Conservation (phyloP, 2,888 invertebrate genomes). For the Dichetophora obliterata region DNA sequence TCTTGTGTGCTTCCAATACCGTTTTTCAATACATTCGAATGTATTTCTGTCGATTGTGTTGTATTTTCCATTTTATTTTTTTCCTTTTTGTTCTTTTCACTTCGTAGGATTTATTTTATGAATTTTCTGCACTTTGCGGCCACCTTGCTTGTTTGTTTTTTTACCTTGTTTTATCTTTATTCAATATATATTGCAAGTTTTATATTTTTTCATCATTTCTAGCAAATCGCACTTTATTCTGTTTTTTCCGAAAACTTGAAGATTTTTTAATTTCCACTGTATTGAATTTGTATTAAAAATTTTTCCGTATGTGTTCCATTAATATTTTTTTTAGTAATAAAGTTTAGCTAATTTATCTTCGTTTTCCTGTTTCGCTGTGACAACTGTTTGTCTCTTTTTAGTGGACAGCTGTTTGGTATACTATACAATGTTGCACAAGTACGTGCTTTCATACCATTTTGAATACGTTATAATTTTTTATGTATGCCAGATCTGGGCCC, state of each 20-base stretch:
- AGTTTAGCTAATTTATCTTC: neutral
- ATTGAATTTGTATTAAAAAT: constrained; percentile 1
- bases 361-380: neutral
- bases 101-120: neutral
- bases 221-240: neutral
- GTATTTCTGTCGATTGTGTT: constrained; percentile 27
- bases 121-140: neutral
- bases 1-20: constrained; percentile 29
- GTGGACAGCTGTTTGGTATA: constrained; percentile 13
- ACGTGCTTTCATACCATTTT: no score
- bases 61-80: constrained; percentile 38
- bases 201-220: neutral
- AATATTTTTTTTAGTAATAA: neutral
- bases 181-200: neutral
- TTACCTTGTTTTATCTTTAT: neutral
- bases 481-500: no score
- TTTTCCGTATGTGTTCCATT: constrained; percentile 21
- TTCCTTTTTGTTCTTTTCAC: neutral
- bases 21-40: constrained; percentile 28
- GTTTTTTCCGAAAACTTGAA: neutral
- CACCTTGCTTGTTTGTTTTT: neutral
- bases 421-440: no score
- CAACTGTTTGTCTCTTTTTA: constrained; percentile 4
- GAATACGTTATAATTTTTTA: no score
- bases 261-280: neutral